Conservation (phyloP, 2,113 vertebrate species). For the Galbula dea region DNA sequence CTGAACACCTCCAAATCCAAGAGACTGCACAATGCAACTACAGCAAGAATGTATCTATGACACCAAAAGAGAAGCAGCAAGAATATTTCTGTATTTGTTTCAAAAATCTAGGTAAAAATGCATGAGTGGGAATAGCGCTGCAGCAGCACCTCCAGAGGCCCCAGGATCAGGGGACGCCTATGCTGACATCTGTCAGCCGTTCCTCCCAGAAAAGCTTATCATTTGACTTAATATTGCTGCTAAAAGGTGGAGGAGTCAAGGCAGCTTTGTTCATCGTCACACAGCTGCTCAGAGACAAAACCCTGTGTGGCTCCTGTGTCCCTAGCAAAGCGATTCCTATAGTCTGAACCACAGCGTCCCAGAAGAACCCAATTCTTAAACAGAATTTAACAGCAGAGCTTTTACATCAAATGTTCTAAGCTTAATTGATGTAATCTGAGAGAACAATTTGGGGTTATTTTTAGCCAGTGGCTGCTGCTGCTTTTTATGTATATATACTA, state of each 20-base stretch:
- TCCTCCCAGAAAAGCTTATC: background rate
- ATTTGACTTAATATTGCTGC: background rate
- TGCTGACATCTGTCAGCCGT: background rate
- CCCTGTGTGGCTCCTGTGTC: background rate
- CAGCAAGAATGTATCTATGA: background rate
- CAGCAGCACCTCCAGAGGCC: background rate
- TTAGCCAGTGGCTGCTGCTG: constrained; percentile 34
- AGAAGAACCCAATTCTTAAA: background rate
- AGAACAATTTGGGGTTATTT: constrained; percentile 46
- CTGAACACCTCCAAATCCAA: background rate
- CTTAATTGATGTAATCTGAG: constrained; percentile 58
- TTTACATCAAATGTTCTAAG: constrained; percentile 15
- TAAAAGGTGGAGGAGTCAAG: background rate
- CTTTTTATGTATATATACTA: constrained; percentile 50
- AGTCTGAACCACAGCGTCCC: background rate
- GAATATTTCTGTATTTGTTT: background rate
- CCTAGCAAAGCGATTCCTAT: background rate
- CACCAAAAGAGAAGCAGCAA: background rate
- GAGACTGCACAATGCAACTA: background rate
- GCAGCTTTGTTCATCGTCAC: background rate
- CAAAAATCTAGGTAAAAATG: background rate
- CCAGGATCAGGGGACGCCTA: background rate
- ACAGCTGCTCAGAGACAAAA: background rate
- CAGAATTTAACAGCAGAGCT: background rate
- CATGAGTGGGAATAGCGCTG: accelerated